Conservation (phyloP, 2,113 vertebrate species). For the Neomonachus schauinslandi region DNA sequence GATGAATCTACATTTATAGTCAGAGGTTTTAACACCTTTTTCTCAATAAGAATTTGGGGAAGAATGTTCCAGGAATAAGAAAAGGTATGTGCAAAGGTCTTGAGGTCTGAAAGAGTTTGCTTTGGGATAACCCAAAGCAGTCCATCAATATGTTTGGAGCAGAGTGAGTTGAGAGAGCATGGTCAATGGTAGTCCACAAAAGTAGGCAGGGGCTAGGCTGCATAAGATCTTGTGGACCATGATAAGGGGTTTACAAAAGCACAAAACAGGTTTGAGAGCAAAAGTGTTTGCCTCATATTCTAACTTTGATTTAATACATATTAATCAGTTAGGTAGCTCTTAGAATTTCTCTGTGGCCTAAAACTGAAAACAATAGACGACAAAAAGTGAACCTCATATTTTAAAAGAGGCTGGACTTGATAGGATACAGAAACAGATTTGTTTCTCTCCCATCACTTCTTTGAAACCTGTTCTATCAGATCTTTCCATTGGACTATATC, state of each 20-base stretch:
- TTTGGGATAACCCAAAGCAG: background rate
- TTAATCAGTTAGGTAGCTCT: background rate
- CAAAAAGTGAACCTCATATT: background rate
- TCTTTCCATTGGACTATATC: background rate
- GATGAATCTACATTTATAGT: background rate
- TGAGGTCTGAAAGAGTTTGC: background rate
- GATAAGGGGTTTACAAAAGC: background rate
- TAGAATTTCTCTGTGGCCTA: background rate
- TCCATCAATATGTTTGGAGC: background rate
- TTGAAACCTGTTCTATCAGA: background rate
- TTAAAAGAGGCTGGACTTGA: background rate
- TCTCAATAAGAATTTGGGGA: background rate
- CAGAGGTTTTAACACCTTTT: background rate
- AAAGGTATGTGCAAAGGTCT: background rate
- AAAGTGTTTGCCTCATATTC: background rate
- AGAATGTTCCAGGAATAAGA: background rate
- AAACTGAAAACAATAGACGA: background rate
- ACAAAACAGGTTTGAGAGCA: background rate
- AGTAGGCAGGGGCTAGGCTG: background rate
- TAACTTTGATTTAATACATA: conserved; percentile 15
- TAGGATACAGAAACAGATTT: background rate
- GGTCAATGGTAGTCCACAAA: background rate
- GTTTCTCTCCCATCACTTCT: background rate
- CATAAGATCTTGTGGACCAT: background rate
- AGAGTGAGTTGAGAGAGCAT: background rate